Base-by-base conservation (phyloP, 2,888 invertebrate genomes). In the Aporophyla nigra region DNA sequence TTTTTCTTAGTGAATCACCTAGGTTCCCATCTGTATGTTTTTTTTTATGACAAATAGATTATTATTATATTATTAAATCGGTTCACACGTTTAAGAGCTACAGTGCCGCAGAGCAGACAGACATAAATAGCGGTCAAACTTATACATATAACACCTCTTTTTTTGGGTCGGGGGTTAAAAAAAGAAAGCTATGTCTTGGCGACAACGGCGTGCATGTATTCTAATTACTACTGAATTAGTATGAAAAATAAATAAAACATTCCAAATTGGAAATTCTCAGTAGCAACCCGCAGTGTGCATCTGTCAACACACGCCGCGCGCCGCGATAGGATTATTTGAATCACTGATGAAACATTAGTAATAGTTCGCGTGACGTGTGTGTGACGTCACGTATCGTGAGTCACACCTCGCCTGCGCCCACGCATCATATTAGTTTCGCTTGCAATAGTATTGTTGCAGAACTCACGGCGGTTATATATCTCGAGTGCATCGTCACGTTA, bases 401-500 rank as follows among this genome's bases (percentile, higher is more conserved):
- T 79, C 79, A 73, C 53, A 40, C 21, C 40, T 58, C 58, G 53
- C 33, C 14, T 80, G 71, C 83, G 67, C 80, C n/a, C 27, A 61
- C 83, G 62, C 78, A 49, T 67, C 61, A 71, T 54, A 78, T 80
- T 80, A 63, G 58, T 71, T 63, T 63, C 79, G 58, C 71, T 78
- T 54, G 43, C 46, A 54, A 71, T 27, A 46, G 33, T 53, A 53
- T 33, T 58, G 53, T 54, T 51, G 63, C 56, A 62, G 43, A 75
- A 75, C 46, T 40, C 65, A 16, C 40, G 65, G 43, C 56, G 49
- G 54, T 24, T 40, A 61, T 16, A 54, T 51, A n/a, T 62, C 67
- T 68, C 27, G 24, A 68, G 53, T 27, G 24, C 76, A 33, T 62
- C 43, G 33, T 27, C 63, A 58, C 62, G 67, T 53, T 63, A 82